A percentile compares a stretch with the other conserved stretches of the same genome.
Conservation (phyloP, 2,888 invertebrate genomes). For the Pollenia angustigena region DNA sequence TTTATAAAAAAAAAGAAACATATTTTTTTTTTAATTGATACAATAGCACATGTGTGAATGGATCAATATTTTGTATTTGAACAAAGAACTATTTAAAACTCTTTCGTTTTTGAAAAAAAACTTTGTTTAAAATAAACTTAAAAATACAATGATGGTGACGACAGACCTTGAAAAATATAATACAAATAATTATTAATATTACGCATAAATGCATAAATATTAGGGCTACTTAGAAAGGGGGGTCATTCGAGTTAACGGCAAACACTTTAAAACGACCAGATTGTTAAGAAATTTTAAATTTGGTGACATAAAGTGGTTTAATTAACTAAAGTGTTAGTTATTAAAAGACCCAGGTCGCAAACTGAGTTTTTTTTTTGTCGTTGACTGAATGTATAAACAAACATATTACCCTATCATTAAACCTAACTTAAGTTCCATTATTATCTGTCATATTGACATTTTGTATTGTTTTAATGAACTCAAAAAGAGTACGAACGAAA, state of each 20-base stretch:
- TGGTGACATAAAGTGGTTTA: too few relatives aligned
- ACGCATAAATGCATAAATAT: too few relatives aligned
- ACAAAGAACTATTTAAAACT: not conserved
- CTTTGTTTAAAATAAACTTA: slow-evolving; percentile 5
- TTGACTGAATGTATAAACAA: not conserved
- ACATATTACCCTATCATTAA: too few relatives aligned
- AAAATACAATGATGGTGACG: slow-evolving; percentile 5
- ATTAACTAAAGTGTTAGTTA: too few relatives aligned
- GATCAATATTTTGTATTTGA: not conserved
- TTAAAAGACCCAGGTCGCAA: too few relatives aligned
- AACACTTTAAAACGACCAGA: too few relatives aligned
- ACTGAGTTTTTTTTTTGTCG: not conserved
- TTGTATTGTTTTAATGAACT: not conserved
- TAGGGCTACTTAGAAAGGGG: too few relatives aligned
- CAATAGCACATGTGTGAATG: slow-evolving; percentile 5
- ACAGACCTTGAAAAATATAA: slow-evolving; percentile 46
- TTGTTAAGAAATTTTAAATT: too few relatives aligned
- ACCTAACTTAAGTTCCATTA: not conserved
- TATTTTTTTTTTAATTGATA: not conserved
- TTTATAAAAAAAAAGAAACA: too few relatives aligned
- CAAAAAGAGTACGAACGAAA: not conserved
- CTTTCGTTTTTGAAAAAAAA: not conserved
- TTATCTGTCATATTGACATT: slow-evolving; percentile 31
- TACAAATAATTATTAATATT: slow-evolving; percentile 8
- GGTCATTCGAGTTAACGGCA: too few relatives aligned